phyloP scores from a whole-genome alignment of 2,797 vertebrate species.

The Sebastes itinus region DNA sequence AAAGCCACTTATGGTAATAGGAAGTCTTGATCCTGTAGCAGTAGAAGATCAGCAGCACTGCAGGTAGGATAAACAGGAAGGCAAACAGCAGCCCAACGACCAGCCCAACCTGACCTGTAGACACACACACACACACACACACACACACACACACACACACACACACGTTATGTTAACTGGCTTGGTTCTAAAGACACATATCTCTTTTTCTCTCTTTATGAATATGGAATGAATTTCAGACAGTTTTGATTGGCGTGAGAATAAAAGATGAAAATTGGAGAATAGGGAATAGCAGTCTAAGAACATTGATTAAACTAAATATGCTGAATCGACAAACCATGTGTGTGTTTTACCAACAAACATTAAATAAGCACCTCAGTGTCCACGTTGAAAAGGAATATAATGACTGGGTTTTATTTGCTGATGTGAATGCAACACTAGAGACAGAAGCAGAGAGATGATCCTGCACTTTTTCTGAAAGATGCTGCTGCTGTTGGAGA shows the following conservation, averaged over 20 bases:
- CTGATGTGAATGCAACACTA: background rate
- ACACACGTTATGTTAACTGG: background rate
- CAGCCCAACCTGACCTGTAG: slow-evolving; percentile 81
- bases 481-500: background rate
- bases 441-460: background rate
- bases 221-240: no score
- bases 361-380: background rate
- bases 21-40: slow-evolving; percentile 85
- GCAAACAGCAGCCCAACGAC: slow-evolving; percentile 82
- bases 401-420: background rate
- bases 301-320: no score
- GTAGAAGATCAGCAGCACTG: slow-evolving; percentile 79
- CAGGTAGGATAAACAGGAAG: slow-evolving; percentile 87
- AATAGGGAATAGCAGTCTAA: no score
- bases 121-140: slow-evolving; percentile 16
- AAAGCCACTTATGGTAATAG: slow-evolving; percentile 79
- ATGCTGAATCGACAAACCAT: no score
- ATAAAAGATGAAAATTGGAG: no score
- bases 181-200: background rate
- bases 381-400: rapidly evolving
- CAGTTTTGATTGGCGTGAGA: no score
- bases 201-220: no score
- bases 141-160: background rate
- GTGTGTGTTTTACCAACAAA: no score
- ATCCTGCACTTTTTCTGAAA: background rate